These are phyloP conservation scores for Drosophila vallismaia DNA, from an alignment of 2,888 invertebrate species.

Conservation along the genomic window DNA sequence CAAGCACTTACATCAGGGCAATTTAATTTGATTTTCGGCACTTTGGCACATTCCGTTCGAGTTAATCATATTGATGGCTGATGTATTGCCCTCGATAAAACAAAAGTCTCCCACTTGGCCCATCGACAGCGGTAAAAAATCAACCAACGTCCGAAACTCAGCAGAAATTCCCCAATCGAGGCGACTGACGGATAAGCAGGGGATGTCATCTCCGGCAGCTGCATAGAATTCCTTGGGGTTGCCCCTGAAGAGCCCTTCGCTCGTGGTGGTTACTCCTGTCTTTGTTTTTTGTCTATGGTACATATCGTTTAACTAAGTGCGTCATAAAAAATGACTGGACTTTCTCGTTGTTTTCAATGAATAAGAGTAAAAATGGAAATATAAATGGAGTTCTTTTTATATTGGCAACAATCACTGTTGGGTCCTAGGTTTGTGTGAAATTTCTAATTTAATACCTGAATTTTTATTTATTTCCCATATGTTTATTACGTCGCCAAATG, in stretches of 20 bases:
- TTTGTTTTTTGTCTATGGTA: conserved; percentile 17
- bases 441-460: no score
- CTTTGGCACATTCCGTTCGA: conserved; percentile 73
- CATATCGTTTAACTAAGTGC: conserved; percentile 66
- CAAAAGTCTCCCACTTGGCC: conserved; percentile 55
- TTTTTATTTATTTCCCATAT: no score
- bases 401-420: not conserved
- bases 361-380: not conserved
- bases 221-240: conserved; percentile 37
- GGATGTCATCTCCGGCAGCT: conserved; percentile 39
- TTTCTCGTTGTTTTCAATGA: not conserved
- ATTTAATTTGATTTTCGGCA: conserved; percentile 82
- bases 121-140: conserved; percentile 43
- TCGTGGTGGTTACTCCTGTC: conserved; percentile 20
- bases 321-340: conserved; percentile 59
- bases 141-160: conserved; percentile 39
- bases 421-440: no score
- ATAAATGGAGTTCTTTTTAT: not conserved
- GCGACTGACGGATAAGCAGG: conserved; percentile 35
- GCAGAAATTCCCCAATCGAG: conserved; percentile 29
- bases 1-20: conserved; percentile 82
- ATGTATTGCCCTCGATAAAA: conserved; percentile 74
- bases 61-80: conserved; percentile 79
- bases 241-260: conserved; percentile 12
- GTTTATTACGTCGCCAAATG: no score